Evolutionary conservation across 2,888 invertebrate species (phyloP).

Genomic region (Drosophila borborema): DNA sequence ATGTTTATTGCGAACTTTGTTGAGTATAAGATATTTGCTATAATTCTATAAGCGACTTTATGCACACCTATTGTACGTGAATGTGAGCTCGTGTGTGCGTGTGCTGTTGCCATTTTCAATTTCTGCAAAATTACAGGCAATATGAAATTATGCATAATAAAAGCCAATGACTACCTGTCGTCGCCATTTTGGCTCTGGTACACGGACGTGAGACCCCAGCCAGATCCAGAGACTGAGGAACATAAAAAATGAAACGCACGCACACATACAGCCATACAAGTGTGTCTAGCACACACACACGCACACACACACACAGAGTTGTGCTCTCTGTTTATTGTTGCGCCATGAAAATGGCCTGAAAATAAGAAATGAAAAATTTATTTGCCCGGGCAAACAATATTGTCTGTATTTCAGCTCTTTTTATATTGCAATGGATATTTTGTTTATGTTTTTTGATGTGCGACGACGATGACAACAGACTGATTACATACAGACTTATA

Average conservation of each 20-base stretch:
- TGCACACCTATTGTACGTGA: constrained; percentile 13
- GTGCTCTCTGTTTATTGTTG: constrained; percentile 62
- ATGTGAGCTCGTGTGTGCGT: constrained; percentile 18
- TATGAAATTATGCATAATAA: constrained; percentile 80
- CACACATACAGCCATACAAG: constrained; percentile 3
- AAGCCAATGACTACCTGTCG: constrained; percentile 79
- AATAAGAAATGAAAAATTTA: constrained; percentile 77
- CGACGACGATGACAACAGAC: constrained; percentile 40
- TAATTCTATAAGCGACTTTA: constrained; percentile 51
- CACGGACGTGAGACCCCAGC: constrained; percentile 43
- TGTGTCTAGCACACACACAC: constrained; percentile 38
- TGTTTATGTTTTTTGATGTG: constrained; percentile 48
- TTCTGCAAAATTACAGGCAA: constrained; percentile 78
- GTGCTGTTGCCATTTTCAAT: constrained; percentile 72
- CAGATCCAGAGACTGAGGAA: constrained; percentile 4
- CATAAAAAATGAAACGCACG: constrained; percentile 65
- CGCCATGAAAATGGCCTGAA: constrained; percentile 68
- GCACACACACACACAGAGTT: constrained; percentile 7
- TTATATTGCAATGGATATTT: constrained; percentile 39
- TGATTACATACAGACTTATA: constrained; percentile 6
- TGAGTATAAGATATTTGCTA: constrained; percentile 66
- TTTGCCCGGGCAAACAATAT: constrained; percentile 46
- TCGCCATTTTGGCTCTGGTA: constrained; percentile 60
- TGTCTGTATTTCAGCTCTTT: constrained; percentile 21
- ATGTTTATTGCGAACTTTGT: constrained; percentile 28